Conservation (phyloP, 2,113 vertebrate genomes). For the Bubalus kerabau region DNA sequence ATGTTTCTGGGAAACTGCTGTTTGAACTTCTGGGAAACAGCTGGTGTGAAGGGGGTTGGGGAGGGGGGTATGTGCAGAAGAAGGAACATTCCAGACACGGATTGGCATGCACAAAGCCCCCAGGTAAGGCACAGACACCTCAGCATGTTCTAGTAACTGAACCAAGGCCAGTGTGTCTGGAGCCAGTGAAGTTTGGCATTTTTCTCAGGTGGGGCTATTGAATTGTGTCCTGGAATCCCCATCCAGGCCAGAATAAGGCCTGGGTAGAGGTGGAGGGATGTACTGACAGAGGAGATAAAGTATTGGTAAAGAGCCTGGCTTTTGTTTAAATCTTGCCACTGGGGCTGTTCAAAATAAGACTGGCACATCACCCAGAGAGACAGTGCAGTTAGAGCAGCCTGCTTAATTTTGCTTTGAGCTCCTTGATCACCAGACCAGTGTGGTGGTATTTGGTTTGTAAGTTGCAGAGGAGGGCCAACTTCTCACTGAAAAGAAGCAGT, state of each 20-base stretch:
- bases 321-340: conserved; percentile 31
- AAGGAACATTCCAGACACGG: neutral
- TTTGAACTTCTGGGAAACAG: neutral
- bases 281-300: neutral
- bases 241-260: neutral
- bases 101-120: neutral
- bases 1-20: neutral
- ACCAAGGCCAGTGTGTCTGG: neutral
- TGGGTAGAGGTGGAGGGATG: neutral
- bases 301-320: neutral
- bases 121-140: neutral
- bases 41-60: accelerated
- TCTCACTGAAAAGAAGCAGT: neutral
- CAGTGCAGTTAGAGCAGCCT: neutral
- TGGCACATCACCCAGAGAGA: neutral
- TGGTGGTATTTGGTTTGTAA: conserved; percentile 6
- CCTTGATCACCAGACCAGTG: neutral
- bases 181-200: neutral
- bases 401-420: neutral
- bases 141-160: neutral
- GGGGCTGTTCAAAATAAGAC: neutral
- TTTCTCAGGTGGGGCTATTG: neutral
- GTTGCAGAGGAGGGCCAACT: neutral
- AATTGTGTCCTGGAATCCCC: neutral
- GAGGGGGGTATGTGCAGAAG: neutral